Base-by-base conservation (phyloP, 2,113 vertebrate species). In the Lutjanus erythropterus region DNA sequence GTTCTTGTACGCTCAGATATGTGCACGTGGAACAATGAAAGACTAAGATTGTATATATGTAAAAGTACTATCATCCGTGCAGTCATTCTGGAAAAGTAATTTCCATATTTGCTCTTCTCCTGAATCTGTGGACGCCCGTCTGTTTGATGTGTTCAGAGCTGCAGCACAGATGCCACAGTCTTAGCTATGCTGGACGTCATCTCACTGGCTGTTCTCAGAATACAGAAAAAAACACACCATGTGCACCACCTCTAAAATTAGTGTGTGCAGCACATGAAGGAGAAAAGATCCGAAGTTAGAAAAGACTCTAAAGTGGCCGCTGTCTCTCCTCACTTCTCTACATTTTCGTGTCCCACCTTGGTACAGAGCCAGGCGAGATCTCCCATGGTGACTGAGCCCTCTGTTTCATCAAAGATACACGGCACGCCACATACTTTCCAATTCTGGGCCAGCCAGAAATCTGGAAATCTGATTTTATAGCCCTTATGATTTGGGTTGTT, bases 121-220 rank as follows among this genome's bases (percentile, higher is more conserved):
- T 86, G 90, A 93, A 91, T 92, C 91, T 91, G 94, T 83, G 86
- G 91, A 95, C 90, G 87, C 87, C 84, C 79, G 81, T 83, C 82
- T 88, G 92, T 96, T 94, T 95, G 93, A 95, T 95, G 94, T 94
- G 94, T 94, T 93, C 90, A 90, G 92, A 95, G 91, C 94, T 95
- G 91, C 91, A 91, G 91, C 90, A 83, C 95, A 96, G 92, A 94
- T 94, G 94, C 93, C 89, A 86, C 89, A 90, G 93, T 91, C 87
- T 91, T 78, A 90, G 94, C 87, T 92, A 90, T 85, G 91, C 86
- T 89, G 89, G 90, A 94, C 91, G 92, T 95, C 91, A 94, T 94
- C 83, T 89, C 73, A 39, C 83, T 82, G 91, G 91, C 89, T 89
- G 84, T 89, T 94, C 93, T 93, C 86, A 90, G 88, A 93, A 92